Conservation (phyloP, 2,888 invertebrate species). For the Sphaerolaimus hirsutus region DNA sequence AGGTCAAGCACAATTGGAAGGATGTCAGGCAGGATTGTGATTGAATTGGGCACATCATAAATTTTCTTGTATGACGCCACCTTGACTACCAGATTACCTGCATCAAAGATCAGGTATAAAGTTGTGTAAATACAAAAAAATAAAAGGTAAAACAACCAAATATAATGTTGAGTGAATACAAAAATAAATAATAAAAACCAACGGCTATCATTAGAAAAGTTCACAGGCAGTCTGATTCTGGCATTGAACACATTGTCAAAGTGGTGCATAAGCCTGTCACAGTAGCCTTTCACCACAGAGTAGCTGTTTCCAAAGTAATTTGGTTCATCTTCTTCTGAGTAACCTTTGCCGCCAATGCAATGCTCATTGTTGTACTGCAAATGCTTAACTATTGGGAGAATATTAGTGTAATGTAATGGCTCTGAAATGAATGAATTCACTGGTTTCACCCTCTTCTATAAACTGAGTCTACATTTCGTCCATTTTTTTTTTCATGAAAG, state of each 20-base stretch:
- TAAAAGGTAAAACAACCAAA: too few relatives aligned
- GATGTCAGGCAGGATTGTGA: constrained; percentile 11
- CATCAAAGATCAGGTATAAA: too few relatives aligned
- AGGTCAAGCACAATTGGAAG: constrained; percentile 11
- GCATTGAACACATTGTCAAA: constrained; percentile 13
- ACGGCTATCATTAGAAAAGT: constrained; percentile 6
- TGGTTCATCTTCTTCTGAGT: constrained; percentile 9
- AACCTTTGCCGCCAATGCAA: neutral
- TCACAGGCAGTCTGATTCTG: constrained; percentile 14
- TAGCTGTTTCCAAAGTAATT: constrained; percentile 13
- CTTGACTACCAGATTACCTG: constrained; percentile 12
- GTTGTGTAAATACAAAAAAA: too few relatives aligned
- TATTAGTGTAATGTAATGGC: too few relatives aligned
- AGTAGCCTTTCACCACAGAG: constrained; percentile 12
- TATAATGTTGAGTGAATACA: too few relatives aligned
- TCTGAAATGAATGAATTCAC: too few relatives aligned
- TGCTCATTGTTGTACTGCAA: too few relatives aligned
- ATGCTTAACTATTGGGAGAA: too few relatives aligned
- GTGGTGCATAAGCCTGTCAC: constrained; percentile 10
- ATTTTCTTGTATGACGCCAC: constrained; percentile 9
- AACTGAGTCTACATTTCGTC: too few relatives aligned
- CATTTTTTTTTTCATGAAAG: too few relatives aligned
- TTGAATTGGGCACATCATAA: constrained; percentile 10
- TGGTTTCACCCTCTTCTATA: too few relatives aligned
- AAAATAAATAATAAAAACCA: too few relatives aligned